phyloP scores from a whole-genome alignment of 2,888 invertebrate species.

The Geophilus truncorum region DNA sequence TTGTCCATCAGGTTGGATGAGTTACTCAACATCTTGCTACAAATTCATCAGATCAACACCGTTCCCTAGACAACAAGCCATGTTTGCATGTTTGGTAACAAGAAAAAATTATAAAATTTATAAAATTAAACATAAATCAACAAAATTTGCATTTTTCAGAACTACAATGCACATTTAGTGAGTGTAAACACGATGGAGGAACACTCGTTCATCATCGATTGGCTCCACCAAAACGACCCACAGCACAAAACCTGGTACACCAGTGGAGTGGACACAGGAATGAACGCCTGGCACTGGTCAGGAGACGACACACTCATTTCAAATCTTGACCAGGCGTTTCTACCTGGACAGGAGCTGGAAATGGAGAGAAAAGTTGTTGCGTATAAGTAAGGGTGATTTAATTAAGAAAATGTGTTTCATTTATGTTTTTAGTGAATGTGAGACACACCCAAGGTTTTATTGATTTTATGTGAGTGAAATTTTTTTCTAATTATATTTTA shows the following conservation, averaged over 20 bases:
- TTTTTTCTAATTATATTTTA: slow-evolving; percentile 36
- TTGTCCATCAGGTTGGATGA: slow-evolving; percentile 86
- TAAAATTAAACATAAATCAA: not conserved
- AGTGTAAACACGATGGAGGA: slow-evolving; percentile 77
- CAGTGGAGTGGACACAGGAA: slow-evolving; percentile 55
- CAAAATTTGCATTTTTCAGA: slow-evolving; percentile 52
- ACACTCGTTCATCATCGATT: slow-evolving; percentile 77
- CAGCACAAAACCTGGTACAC: slow-evolving; percentile 83
- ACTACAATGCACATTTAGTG: slow-evolving; percentile 65
- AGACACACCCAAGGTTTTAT: not conserved
- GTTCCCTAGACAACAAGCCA: slow-evolving; percentile 71
- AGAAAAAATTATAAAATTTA: not conserved
- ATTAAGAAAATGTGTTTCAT: not conserved
- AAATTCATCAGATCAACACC: slow-evolving; percentile 83
- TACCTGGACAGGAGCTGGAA: slow-evolving; percentile 53
- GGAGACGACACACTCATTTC: slow-evolving; percentile 71
- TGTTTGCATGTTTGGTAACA: slow-evolving; percentile 64
- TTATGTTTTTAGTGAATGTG: not conserved
- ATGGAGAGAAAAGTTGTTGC: slow-evolving; percentile 67
- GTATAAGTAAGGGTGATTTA: slow-evolving; percentile 57
- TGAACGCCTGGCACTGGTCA: slow-evolving; percentile 53
- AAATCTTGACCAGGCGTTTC: slow-evolving; percentile 75
- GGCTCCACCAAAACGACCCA: slow-evolving; percentile 75
- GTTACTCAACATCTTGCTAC: slow-evolving; percentile 75
- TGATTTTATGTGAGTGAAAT: not conserved